phyloP scores from a whole-genome alignment of 2,797 vertebrate species.

The Sternarchorhynchus goeldii region DNA sequence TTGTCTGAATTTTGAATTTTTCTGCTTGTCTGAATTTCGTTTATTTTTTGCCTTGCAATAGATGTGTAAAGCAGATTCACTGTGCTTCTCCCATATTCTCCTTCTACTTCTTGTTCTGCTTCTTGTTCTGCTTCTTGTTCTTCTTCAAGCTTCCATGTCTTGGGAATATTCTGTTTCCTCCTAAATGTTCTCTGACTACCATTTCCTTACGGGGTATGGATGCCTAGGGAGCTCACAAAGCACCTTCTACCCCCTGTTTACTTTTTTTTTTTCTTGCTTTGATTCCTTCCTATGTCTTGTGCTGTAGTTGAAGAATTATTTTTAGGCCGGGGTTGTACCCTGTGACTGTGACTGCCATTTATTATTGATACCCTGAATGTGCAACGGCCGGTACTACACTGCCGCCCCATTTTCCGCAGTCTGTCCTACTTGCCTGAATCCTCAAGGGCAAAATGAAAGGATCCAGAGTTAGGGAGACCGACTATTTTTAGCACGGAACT shows the following conservation, averaged over 20 bases:
- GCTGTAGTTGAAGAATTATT: slow-evolving; percentile 55
- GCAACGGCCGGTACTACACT: slow-evolving; percentile 42
- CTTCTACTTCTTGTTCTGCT: too few relatives aligned
- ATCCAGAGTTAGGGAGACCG: slow-evolving; percentile 55
- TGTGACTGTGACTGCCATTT: slow-evolving; percentile 51
- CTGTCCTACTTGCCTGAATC: slow-evolving; percentile 63
- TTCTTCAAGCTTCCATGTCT: too few relatives aligned
- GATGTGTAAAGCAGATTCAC: too few relatives aligned
- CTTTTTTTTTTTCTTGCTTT: slow-evolving; percentile 28
- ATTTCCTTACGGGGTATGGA: neutral
- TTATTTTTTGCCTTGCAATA: too few relatives aligned
- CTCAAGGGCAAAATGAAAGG: slow-evolving; percentile 55
- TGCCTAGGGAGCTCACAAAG: slow-evolving; percentile 8
- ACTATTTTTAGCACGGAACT: slow-evolving; percentile 59
- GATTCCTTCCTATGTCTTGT: slow-evolving; percentile 34
- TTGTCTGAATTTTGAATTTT: too few relatives aligned
- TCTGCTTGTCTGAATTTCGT: too few relatives aligned
- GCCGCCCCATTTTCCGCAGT: slow-evolving; percentile 59
- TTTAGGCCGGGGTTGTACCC: slow-evolving; percentile 55
- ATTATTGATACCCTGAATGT: slow-evolving; percentile 61
- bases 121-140: too few relatives aligned
- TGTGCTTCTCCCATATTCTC: too few relatives aligned
- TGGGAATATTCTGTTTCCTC: too few relatives aligned
- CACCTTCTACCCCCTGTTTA: slow-evolving; percentile 1
- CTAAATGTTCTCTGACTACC: too few relatives aligned